phyloP scores from a whole-genome alignment of 2,113 vertebrate species.

The Calyptomena viridis region DNA sequence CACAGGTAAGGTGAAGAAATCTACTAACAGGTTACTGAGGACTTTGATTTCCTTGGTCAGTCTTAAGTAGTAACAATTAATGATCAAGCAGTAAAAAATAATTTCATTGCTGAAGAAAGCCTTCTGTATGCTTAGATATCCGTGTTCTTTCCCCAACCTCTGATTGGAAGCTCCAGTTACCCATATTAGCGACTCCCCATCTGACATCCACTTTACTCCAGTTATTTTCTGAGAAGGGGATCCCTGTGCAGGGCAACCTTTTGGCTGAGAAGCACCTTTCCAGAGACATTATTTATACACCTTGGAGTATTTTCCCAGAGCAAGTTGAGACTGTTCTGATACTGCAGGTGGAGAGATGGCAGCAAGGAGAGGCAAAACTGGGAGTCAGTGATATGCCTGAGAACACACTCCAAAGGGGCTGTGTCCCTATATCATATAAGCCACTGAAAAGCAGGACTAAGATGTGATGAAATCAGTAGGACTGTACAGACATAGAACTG shows the following conservation, averaged over 20 bases:
- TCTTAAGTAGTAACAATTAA: neutral
- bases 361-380: neutral
- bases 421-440: accelerated
- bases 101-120: neutral
- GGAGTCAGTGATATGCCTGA: accelerated
- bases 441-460: neutral
- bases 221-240: neutral
- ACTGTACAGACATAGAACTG: neutral
- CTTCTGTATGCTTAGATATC: neutral
- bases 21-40: neutral
- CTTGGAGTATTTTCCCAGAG: neutral
- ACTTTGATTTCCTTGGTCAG: neutral
- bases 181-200: neutral
- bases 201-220: neutral
- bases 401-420: neutral
- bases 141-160: neutral
- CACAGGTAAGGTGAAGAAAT: neutral
- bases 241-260: neutral
- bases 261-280: neutral
- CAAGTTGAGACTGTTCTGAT: neutral
- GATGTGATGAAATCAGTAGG: neutral
- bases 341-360: neutral
- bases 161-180: neutral
- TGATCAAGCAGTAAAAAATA: neutral
- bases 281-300: too few relatives aligned